Evolutionary conservation across 2,113 vertebrate genomes (phyloP).

Genomic region (Stictonetta naevosa): DNA sequence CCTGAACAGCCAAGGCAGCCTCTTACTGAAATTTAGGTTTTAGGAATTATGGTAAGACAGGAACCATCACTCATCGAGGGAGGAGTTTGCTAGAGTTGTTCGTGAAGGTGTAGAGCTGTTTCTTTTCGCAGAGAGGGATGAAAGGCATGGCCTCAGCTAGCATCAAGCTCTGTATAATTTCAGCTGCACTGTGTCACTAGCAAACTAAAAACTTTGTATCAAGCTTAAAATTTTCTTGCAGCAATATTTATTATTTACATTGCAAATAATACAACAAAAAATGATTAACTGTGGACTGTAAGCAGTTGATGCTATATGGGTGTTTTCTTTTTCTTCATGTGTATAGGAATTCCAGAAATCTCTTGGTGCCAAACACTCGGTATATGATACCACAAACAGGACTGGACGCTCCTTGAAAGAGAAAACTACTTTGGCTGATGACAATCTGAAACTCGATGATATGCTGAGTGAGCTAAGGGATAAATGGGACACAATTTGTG

Average conservation of each 20-base stretch:
- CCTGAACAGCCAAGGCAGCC: background rate
- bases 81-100: background rate
- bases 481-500: slow-evolving; percentile 98
- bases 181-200: background rate
- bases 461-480: slow-evolving; percentile 97
- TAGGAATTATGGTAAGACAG: background rate
- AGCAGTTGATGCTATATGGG: background rate
- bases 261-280: background rate
- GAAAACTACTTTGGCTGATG: slow-evolving; percentile 91
- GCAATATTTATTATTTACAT: background rate
- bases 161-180: background rate
- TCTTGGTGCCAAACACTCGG: slow-evolving; percentile 94
- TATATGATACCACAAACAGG: slow-evolving; percentile 93
- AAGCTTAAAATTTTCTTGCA: background rate
- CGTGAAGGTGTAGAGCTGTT: background rate
- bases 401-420: slow-evolving; percentile 95
- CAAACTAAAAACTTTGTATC: background rate
- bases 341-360: slow-evolving; percentile 95
- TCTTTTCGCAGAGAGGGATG: background rate
- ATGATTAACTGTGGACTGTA: background rate
- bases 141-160: background rate
- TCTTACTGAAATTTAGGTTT: background rate
- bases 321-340: background rate
- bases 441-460: slow-evolving; percentile 93
- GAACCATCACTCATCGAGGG: background rate